These are phyloP conservation scores for Cepaea hortensis DNA, from an alignment of 2,888 invertebrate species.

Conservation along the genomic window DNA sequence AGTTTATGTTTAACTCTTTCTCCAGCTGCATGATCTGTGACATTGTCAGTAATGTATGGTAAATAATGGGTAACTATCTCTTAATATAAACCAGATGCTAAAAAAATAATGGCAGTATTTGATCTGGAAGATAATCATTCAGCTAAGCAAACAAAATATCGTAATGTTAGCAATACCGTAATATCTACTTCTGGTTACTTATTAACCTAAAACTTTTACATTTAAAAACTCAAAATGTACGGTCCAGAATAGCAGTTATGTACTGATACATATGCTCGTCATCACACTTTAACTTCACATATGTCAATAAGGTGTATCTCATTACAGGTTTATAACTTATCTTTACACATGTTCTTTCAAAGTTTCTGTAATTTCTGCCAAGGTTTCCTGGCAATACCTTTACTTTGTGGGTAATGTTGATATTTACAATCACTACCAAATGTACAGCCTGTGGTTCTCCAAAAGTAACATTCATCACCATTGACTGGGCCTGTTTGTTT, in stretches of 20 bases:
- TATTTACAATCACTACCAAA: constrained; percentile 77
- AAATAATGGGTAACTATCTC: neutral
- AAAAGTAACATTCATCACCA: constrained; percentile 78
- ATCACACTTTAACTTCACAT: constrained; percentile 3
- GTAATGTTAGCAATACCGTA: no score
- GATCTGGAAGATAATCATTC: constrained; percentile 19
- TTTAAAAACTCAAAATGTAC: neutral
- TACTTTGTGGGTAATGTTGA: constrained; percentile 75
- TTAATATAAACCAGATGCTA: neutral
- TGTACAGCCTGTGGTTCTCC: constrained; percentile 78
- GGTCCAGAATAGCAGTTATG: neutral
- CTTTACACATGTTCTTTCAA: neutral
- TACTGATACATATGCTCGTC: neutral
- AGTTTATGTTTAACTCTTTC: no score
- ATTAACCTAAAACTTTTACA: neutral
- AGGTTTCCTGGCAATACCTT: constrained; percentile 77
- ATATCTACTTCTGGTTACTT: neutral
- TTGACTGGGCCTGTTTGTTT: constrained; percentile 76
- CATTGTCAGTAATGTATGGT: no score
- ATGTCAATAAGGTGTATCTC: neutral
- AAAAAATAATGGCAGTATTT: neutral
- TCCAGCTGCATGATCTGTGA: no score
- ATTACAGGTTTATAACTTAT: constrained; percentile 16
- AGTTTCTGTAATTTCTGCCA: constrained; percentile 72
- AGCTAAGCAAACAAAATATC: constrained; percentile 15